Percentiles rank a stretch among this genome's conserved stretches.
phyloP scores from a whole-genome alignment of 2,113 vertebrate species.

The Urocitellus parryii region DNA sequence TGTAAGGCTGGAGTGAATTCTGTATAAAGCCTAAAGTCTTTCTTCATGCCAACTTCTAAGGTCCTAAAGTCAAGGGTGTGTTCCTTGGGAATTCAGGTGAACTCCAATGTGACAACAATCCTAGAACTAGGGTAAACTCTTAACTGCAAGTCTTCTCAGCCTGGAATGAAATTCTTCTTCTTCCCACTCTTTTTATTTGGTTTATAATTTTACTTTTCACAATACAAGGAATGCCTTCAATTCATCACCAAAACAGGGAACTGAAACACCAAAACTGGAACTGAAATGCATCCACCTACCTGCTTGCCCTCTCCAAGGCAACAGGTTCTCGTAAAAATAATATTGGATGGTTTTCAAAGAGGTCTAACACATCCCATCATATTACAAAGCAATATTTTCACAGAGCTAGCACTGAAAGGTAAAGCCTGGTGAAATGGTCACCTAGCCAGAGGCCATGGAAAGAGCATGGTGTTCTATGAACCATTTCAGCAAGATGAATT shows the following conservation, averaged over 20 bases:
- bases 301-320: neutral
- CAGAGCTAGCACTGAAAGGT: neutral
- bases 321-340: neutral
- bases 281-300: neutral
- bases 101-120: neutral
- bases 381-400: neutral
- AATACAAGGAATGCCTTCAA: neutral
- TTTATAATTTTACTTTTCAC: neutral
- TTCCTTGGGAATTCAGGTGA: neutral
- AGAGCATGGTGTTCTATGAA: neutral
- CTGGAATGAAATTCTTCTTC: neutral
- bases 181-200: neutral
- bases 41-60: neutral
- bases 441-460: neutral
- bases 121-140: neutral
- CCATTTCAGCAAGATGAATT: slow-evolving; percentile 31
- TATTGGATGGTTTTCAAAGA: slow-evolving; percentile 15
- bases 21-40: neutral
- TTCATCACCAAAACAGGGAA: slow-evolving; percentile 26
- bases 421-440: neutral
- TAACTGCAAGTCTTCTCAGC: neutral
- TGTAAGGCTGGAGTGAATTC: neutral
- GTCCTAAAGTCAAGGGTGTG: neutral
- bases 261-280: too few species aligned
- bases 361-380: neutral